These are phyloP conservation scores for Acleris literana DNA, from an alignment of 2,888 invertebrate genomes.

Conservation along the genomic window DNA sequence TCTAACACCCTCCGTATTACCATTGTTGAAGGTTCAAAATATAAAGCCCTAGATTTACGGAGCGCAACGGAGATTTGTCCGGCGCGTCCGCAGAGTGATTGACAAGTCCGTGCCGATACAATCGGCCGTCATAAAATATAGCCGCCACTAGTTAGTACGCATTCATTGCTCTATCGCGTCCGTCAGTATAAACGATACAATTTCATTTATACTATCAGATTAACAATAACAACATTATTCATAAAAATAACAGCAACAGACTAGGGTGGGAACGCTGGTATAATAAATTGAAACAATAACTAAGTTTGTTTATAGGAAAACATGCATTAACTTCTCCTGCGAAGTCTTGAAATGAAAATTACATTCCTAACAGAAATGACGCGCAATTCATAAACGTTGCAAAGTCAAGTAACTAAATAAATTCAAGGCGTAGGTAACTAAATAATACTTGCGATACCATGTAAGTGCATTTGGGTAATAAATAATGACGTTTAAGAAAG, in stretches of 20 bases:
- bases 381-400: constrained; percentile 14
- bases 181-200: constrained; percentile 44
- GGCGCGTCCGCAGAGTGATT: constrained; percentile 64
- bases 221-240: constrained; percentile 39
- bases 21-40: constrained; percentile 50
- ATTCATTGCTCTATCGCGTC: constrained; percentile 68
- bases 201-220: constrained; percentile 39
- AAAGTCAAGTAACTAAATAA: constrained; percentile 44
- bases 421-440: constrained; percentile 53
- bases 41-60: constrained; percentile 44
- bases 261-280: neutral
- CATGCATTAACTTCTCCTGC: neutral
- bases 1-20: constrained; percentile 46
- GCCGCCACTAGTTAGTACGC: constrained; percentile 79
- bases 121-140: constrained; percentile 77
- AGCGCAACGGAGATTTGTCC: constrained; percentile 59
- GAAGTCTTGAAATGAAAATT: constrained; percentile 11
- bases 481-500: constrained; percentile 63
- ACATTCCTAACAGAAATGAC: constrained; percentile 3
- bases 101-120: constrained; percentile 80
- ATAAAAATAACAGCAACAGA: constrained; percentile 23
- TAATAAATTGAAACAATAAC: neutral
- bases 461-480: constrained; percentile 54
- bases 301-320: neutral
- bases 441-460: constrained; percentile 43